Conservation (phyloP, 2,113 vertebrate genomes). For the Eclectus roratus region DNA sequence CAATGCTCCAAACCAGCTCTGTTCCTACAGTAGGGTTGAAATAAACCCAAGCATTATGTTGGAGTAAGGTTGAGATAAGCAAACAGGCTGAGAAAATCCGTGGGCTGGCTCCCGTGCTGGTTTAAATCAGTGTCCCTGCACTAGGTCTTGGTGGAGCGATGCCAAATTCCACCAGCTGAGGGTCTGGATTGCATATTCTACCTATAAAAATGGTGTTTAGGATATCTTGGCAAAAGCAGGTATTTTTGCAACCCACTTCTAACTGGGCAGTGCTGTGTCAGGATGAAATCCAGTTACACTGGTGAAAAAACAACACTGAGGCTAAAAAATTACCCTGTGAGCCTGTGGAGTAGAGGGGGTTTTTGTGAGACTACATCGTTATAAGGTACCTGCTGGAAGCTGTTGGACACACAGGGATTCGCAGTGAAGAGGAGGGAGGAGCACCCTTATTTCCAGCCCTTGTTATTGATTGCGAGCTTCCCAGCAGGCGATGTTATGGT, state of each 20-base stretch:
- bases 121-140: background rate
- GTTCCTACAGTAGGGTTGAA: background rate
- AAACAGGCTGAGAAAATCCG: background rate
- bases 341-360: background rate
- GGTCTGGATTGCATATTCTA: background rate
- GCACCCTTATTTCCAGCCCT: background rate
- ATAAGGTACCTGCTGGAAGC: background rate
- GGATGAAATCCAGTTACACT: constrained; percentile 30
- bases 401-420: background rate
- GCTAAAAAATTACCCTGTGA: background rate
- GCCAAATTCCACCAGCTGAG: constrained; percentile 26
- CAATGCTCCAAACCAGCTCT: background rate
- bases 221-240: constrained; percentile 33
- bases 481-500: background rate
- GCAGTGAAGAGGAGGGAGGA: background rate
- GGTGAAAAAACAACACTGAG: background rate
- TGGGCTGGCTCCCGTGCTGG: background rate
- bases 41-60: background rate
- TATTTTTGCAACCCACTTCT: constrained; percentile 17
- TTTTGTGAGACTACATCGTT: background rate
- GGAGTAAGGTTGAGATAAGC: background rate
- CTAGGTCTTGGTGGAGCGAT: background rate
- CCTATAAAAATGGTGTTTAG: constrained; percentile 50
- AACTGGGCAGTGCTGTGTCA: background rate
- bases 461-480: background rate